Conservation (phyloP, 2,888 invertebrate genomes). For the Calameuta filiformis region DNA sequence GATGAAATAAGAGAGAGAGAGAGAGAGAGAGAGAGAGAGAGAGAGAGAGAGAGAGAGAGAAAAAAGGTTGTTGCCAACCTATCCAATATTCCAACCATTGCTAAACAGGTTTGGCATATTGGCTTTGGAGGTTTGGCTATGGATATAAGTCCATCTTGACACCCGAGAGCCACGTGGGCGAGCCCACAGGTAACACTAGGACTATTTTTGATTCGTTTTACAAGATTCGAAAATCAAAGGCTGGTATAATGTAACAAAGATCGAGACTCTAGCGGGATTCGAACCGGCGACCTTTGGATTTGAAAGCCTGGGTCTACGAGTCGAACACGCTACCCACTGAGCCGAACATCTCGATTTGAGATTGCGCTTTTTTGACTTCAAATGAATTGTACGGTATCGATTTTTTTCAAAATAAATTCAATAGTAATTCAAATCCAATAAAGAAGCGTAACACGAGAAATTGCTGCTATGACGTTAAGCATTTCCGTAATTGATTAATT, state of each 20-base stretch:
- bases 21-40: too few relatives aligned
- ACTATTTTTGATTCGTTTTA: slow-evolving; percentile 15
- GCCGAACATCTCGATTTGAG: background rate
- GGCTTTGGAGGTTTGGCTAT: slow-evolving; percentile 19
- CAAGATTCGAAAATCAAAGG: background rate
- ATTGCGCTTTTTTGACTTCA: background rate
- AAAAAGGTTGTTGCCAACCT: slow-evolving; percentile 19
- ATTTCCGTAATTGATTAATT: background rate
- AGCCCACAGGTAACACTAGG: slow-evolving; percentile 36
- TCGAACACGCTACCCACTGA: background rate
- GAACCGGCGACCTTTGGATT: background rate
- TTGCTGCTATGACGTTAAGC: background rate
- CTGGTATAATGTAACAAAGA: background rate
- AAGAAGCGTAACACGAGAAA: background rate
- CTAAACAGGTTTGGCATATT: slow-evolving; percentile 12
- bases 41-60: background rate
- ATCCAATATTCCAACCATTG: slow-evolving; percentile 20
- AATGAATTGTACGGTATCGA: background rate
- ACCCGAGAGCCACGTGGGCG: slow-evolving; percentile 26
- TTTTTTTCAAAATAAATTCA: background rate
- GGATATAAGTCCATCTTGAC: slow-evolving; percentile 35
- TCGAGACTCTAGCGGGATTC: background rate
- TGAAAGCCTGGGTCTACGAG: background rate
- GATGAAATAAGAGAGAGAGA: background rate
- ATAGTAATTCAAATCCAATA: background rate